phyloP scores from a whole-genome alignment of 2,113 vertebrate genomes.

The Hylia prasina region DNA sequence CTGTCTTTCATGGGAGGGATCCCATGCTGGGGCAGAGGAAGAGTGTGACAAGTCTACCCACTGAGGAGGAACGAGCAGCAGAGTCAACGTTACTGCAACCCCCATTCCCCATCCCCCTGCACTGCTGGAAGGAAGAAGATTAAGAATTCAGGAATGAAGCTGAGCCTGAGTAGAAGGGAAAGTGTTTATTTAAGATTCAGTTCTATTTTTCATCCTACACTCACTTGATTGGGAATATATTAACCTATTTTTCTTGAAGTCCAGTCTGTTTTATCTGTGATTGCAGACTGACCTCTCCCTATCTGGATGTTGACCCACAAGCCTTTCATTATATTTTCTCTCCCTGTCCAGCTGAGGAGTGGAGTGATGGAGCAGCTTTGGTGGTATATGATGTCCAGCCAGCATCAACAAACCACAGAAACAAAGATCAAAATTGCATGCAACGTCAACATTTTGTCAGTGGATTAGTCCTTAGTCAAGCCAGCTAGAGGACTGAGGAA shows the following conservation, averaged over 20 bases:
- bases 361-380: not conserved
- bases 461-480: not conserved
- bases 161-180: not conserved
- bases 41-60: not conserved
- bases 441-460: not conserved
- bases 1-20: not conserved
- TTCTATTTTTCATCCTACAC: not conserved
- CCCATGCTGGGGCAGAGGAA: not conserved
- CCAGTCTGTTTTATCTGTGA: not conserved
- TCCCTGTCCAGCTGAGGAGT: not conserved
- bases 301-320: fast-evolving
- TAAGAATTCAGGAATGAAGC: not conserved
- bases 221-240: not conserved
- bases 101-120: not conserved
- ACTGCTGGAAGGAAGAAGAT: not conserved
- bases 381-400: not conserved
- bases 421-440: not conserved
- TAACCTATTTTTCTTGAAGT: not conserved
- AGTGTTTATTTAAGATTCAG: not conserved
- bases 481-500: not conserved
- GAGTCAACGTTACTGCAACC: too few species aligned
- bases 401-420: not conserved
- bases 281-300: not conserved
- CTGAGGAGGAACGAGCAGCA: not conserved
- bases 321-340: not conserved